Evolutionary conservation across 2,113 vertebrate genomes (phyloP), one percentile per base, ranked within the genome.

Genomic region (Solenodon paradoxus): DNA sequence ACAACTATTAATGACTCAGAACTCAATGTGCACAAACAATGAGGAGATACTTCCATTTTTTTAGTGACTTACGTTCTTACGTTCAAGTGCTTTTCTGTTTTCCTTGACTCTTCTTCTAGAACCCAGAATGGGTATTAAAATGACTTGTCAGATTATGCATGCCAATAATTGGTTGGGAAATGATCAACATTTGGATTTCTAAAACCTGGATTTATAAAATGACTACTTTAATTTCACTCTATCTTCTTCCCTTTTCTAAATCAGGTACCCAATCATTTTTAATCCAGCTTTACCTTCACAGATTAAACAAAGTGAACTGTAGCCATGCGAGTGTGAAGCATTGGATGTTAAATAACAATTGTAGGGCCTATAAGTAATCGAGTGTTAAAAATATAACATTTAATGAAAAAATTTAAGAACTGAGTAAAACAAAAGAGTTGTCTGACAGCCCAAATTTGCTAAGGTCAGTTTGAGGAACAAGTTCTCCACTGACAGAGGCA

Each of bases 401-500:
- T 63, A 63, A 63, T 40, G 77, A 68, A 75, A 86, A 95, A 88
- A 91, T 80, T 47, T 92, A 91, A 69, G 55, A 51, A 35, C 59
- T 68, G 16, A 89, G 26, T 79, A 66, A 59, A 55, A 79, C 71
- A 63, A 42, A 80, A n/a, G 79, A n/a, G 26, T 32, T 16, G 30
- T 59, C 26, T 19, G 0, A 26, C 92, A 92, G 79, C 40, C 57
- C 57, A 88, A 51, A 32, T 64, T 92, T 71, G 26, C 26, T 89
- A 79, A 64, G 15, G 28, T 71, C 20, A 61, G 42, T 74, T 82
- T 96, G 61, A 45, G 24, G 61, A 77, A 59, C 19, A 61, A 92
- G n/a, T 15, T 92, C 9, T 94, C 17, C 61, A 55, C 59, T 90
- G 30, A 80, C 11, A 28, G 68, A 90, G 47, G 3, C 49, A 13